Evolutionary conservation across 2,888 invertebrate genomes (phyloP), one percentile per base, ranked within the genome.

Genomic region (Drosophila cognata): DNA sequence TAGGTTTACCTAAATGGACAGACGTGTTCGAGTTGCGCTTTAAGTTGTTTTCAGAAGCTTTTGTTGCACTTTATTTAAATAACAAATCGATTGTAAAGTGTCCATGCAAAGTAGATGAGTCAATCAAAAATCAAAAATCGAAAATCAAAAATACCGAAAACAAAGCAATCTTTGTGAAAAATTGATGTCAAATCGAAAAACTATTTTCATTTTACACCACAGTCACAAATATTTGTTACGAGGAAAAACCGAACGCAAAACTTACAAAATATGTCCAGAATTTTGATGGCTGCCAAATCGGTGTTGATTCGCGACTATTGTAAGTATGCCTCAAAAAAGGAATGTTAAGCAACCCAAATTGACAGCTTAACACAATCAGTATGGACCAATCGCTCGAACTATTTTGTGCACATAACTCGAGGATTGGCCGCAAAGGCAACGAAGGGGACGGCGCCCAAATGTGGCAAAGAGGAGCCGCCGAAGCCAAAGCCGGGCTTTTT

Each of bases 401-500:
- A 25, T 56, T 31, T 64, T 52, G 2, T 71, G 5, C 51, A 69
- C 7, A 43, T 70, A 0, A 70, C 74, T 2, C 73, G 79, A 10
- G 28, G 56, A 6, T 29, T 83, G 35, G 62, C 72, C 2, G 57
- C 48, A 4, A 74, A 73, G 31, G 11, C 71, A 4, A 21, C 70
- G 7, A 50, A 38, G 13, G 73, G 71, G 21, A 16, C 63, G 16
- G 16, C 59, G 0, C 21, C 56, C 33, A 81, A 72, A 28, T 79
- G 80, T 53, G 38, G 1, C 2, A 7, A 43, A 3, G 13, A 41
- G 25, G 35, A 53, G 28, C 8, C 35, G 0, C n/a, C 57, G 2
- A 71, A 75, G 31, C 58, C 48, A 0, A 81, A 74, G 31, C 58
- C 31, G 0, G 87, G 87, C 3, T 55, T 28, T 28, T 88, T 88